Evolutionary conservation across 2,113 vertebrate genomes (phyloP).

Genomic region (Cromileptes altivelis): DNA sequence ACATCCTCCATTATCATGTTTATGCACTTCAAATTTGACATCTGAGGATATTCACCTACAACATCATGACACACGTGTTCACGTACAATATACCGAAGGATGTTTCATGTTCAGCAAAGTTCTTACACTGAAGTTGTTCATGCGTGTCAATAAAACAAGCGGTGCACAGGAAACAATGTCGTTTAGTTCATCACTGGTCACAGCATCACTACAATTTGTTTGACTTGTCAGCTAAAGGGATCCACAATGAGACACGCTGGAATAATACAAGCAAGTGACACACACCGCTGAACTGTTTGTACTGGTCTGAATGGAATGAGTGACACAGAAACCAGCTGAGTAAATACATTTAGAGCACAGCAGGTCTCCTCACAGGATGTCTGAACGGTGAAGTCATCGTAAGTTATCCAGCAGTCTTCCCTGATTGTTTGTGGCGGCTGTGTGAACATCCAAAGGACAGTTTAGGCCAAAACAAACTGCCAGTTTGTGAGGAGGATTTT

Average conservation of each 20-base stretch:
- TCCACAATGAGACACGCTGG: conserved; percentile 47
- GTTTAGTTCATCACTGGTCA: conserved; percentile 54
- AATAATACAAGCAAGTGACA: conserved; percentile 46
- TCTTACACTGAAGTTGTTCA: conserved; percentile 46
- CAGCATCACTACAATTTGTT: conserved; percentile 44
- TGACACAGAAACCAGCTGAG: conserved; percentile 56
- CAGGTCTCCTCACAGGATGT: conserved; percentile 35
- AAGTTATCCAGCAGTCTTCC: conserved; percentile 40
- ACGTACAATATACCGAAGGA: conserved; percentile 26
- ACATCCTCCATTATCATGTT: conserved; percentile 22
- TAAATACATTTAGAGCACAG: conserved; percentile 40
- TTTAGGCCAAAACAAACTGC: conserved; percentile 97
- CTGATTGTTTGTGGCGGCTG: conserved; percentile 44
- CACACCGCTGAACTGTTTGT: conserved; percentile 10
- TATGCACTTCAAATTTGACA: conserved; percentile 46
- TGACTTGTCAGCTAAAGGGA: conserved; percentile 30
- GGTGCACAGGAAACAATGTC: conserved; percentile 47
- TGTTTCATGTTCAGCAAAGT: conserved; percentile 12
- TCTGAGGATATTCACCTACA: conserved; percentile 24
- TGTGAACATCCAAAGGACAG: conserved; percentile 3
- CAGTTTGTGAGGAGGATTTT: conserved; percentile 97
- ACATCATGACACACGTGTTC: conserved; percentile 35
- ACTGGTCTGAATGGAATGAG: conserved; percentile 43
- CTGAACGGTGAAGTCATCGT: conserved; percentile 41
- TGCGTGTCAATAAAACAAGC: conserved; percentile 46